Evolutionary conservation across 1,140 invertebrate species (phyloP), one percentile per base, ranked within the genome.

Genomic region (Cylas formicarius): DNA sequence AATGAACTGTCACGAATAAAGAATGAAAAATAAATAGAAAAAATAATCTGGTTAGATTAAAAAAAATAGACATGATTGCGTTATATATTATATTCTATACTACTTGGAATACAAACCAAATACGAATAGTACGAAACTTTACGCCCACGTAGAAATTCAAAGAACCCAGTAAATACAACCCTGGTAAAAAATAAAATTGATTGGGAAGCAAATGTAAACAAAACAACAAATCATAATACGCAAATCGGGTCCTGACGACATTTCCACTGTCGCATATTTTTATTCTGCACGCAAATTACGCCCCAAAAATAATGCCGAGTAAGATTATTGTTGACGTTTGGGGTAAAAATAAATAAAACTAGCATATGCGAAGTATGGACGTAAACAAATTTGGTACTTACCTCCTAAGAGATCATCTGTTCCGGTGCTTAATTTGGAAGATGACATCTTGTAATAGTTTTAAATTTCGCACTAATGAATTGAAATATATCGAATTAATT

Each of bases 391-490:
- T 9, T 21, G 19, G 23, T 27, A 51, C 58, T 56, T 48, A 62
- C 63, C 63, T 48, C 60, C 63, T 23, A 65, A 47, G 31, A 63
- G 48, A 44, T 65, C 63, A 47, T 63, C 63, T 31, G 11, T 41
- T 34, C 45, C 45, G 29, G 58, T 39, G 41, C 60, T 65, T 8
- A 60, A 61, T 61, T 63, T 63, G 9, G 61, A 56, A 3, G 61
- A 65, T 57, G 61, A 62, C 63, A 65, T 65, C 27, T 52, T 57
- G 9, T n/a, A n/a, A n/a, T n/a, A n/a, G n/a, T n/a, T n/a, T n/a
- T n/a, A n/a, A n/a, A n/a, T n/a, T n/a, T n/a, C n/a, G n/a, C n/a
- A n/a, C n/a, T n/a, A n/a, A n/a, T n/a, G n/a, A n/a, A n/a, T n/a
- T n/a, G n/a, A n/a, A n/a, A n/a, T n/a, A n/a, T n/a, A n/a, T n/a